phyloP scores from a whole-genome alignment of 2,797 vertebrate species.

The Enteromius fasciolatus region DNA sequence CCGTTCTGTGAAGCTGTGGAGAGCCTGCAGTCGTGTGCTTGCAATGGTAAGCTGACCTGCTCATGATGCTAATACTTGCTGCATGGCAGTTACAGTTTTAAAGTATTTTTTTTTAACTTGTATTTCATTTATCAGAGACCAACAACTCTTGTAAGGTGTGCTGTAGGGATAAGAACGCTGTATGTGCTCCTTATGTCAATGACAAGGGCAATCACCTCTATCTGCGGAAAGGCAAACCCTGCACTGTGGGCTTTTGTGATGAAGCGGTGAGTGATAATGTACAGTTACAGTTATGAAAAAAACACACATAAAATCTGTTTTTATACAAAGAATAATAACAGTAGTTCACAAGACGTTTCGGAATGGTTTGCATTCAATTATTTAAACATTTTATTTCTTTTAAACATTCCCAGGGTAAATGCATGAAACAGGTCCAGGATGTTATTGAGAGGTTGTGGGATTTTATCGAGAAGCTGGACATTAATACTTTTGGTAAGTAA shows the following conservation, averaged over 20 bases:
- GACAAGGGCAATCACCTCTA: constrained; percentile 75
- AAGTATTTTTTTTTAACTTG: background rate
- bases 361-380: background rate
- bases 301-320: background rate
- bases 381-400: background rate
- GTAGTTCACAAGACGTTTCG: background rate
- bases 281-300: background rate
- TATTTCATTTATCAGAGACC: constrained; percentile 68
- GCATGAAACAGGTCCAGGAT: constrained; percentile 96
- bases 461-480: constrained; percentile 95
- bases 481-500: constrained; percentile 89
- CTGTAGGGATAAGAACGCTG: constrained; percentile 77
- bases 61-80: background rate
- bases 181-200: constrained; percentile 80
- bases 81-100: background rate
- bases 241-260: constrained; percentile 95
- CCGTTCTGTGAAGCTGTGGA: constrained; percentile 89
- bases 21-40: constrained; percentile 86
- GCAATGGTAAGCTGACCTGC: constrained; percentile 80
- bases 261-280: constrained; percentile 77
- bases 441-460: constrained; percentile 95
- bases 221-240: constrained; percentile 94
- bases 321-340: background rate
- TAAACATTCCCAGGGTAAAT: constrained; percentile 83
- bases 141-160: constrained; percentile 92